phyloP scores from a whole-genome alignment of 2,797 vertebrate species.

The Syndactyla subalaris region DNA sequence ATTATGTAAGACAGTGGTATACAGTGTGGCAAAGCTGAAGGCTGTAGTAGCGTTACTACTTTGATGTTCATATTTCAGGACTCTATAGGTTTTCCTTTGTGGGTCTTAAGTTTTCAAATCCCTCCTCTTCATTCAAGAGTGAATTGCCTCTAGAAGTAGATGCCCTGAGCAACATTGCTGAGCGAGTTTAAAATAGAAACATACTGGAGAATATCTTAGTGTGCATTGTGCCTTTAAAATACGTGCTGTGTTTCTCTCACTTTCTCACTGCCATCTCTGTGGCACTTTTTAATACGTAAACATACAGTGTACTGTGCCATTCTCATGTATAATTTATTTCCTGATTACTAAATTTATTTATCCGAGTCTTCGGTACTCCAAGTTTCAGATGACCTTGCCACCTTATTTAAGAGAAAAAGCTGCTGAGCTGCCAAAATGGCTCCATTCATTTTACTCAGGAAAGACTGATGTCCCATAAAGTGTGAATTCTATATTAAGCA shows the following conservation, averaged over 20 bases:
- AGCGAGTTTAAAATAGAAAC: constrained; percentile 36
- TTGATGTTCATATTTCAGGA: background rate
- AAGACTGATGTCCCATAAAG: constrained; percentile 44
- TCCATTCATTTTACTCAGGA: constrained; percentile 54
- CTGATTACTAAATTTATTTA: constrained; percentile 20
- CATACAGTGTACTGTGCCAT: background rate
- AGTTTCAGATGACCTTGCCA: constrained; percentile 57
- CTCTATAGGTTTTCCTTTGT: background rate
- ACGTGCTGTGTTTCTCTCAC: background rate
- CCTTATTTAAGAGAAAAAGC: constrained; percentile 37
- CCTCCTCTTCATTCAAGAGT: constrained; percentile 17
- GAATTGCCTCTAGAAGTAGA: constrained; percentile 41
- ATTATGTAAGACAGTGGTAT: constrained; percentile 13
- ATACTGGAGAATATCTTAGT: constrained; percentile 1
- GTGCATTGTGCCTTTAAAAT: background rate
- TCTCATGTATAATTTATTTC: constrained; percentile 1
- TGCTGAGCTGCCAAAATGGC: constrained; percentile 44
- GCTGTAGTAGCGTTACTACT: background rate
- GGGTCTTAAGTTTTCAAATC: constrained; percentile 28
- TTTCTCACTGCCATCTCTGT: constrained; percentile 11
- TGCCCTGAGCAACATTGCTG: constrained; percentile 25
- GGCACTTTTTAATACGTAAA: constrained; percentile 9
- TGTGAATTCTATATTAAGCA: constrained; percentile 41
- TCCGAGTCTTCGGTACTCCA: background rate
- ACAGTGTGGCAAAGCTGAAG: background rate